A percentile compares a stretch with the other conserved stretches of the same genome.
phyloP scores from a whole-genome alignment of 30 jellyfish, hydroid and myxozoan species.

The Hydractinia symbiolongicarpus region DNA sequence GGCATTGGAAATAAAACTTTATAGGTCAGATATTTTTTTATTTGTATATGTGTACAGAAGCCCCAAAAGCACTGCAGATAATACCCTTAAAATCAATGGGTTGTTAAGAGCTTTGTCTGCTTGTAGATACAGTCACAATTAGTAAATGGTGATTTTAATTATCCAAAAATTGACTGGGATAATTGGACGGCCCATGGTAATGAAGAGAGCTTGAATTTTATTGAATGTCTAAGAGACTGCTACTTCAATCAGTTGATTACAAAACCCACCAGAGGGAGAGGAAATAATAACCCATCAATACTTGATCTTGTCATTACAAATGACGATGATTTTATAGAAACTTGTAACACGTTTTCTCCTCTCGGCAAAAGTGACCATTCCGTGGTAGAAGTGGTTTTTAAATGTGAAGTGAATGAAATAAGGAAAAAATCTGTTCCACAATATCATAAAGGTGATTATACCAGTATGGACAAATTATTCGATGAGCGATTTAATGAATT shows the following conservation, averaged over 20 bases:
- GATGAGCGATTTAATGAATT: neutral
- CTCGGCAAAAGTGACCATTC: neutral
- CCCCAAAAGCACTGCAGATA: neutral
- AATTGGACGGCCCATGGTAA: neutral
- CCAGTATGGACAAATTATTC: neutral
- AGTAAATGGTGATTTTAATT: neutral
- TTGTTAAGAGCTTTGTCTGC: neutral
- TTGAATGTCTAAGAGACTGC: neutral
- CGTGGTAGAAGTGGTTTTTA: neutral
- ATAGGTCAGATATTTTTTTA: neutral
- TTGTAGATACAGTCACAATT: neutral
- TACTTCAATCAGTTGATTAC: neutral
- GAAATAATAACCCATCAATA: neutral
- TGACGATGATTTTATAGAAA: neutral
- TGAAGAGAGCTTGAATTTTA: neutral
- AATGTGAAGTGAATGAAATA: neutral
- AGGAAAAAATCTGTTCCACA: neutral
- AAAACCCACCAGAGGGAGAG: neutral
- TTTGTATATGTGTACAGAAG: neutral
- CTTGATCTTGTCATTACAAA: neutral
- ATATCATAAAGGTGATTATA: neutral
- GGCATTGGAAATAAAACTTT: neutral
- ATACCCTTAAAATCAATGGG: neutral
- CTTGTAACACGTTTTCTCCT: neutral
- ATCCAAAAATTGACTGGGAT: neutral